Evolutionary conservation across 2,888 invertebrate genomes (phyloP), one percentile per base, ranked within the genome.

Genomic region (Deilephila porcellus): DNA sequence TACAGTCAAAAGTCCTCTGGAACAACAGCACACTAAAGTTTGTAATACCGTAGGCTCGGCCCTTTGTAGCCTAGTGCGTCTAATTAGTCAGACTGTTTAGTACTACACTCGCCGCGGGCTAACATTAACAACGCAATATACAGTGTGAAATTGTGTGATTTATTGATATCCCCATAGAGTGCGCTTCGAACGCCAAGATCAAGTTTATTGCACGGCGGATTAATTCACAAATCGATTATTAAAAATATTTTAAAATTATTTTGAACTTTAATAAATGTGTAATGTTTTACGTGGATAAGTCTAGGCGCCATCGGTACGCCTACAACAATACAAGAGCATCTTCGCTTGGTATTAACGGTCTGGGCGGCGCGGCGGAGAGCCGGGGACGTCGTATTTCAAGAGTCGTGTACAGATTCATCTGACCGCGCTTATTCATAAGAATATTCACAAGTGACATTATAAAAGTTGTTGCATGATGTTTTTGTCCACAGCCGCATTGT

Each of bases 61-160:
- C 85, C 89, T 92, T 93, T 93, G 92, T 93, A 93, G 91, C 88
- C 86, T 90, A 91, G 93, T 91, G 90, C 91, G 88, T 91, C 94
- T 94, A 93, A 94, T 94, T 94, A 94, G 94, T 93, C 93, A 93
- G 91, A 85, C 93, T 91, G 91, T 91, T 94, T 93, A 93, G 93
- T 89, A 85, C 88, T 87, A 86, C 87, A 87, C 88, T 85, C 83
- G 92, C 93, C 90, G 85, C 88, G 82, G 90, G 93, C 90, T 80
- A 81, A 83, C 82, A 87, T 89, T 89, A 83, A 86, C 86, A 85
- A 85, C 83, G 88, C 86, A 85, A 84, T 82, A 85, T 79, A 83
- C 88, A 85, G 89, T 91, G 88, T 90, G 91, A 91, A 91, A 92
- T 91, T 87, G 82, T 88, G 80, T 89, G 90, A 91, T 92, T 90